Evolutionary conservation across 2,888 invertebrate species (phyloP).

Genomic region (Xylocampa areola): DNA sequence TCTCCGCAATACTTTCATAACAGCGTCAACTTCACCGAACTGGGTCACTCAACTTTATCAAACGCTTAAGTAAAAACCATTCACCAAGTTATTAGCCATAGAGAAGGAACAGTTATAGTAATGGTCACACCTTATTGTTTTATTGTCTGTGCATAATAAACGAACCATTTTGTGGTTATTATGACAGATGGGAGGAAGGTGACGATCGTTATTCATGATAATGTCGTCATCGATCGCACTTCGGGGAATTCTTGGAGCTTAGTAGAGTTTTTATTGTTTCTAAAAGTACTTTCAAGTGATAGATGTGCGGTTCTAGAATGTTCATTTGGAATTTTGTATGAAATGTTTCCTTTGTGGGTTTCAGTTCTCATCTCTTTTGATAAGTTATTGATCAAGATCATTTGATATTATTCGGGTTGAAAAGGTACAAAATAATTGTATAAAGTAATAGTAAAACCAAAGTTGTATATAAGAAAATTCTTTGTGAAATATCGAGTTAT

Average conservation of each 20-base stretch:
- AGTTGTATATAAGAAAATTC: too few relatives aligned
- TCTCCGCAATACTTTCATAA: conserved; percentile 26
- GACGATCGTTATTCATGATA: conserved; percentile 67
- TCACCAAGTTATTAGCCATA: conserved; percentile 35
- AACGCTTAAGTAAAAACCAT: conserved; percentile 44
- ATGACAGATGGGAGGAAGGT: conserved; percentile 66
- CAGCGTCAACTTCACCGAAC: conserved; percentile 21
- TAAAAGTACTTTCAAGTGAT: conserved; percentile 40
- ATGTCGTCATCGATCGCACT: conserved; percentile 63
- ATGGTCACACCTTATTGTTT: conserved; percentile 68
- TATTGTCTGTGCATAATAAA: conserved; percentile 73
- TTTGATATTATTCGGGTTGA: neutral
- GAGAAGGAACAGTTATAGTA: conserved; percentile 47
- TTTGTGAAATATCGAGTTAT: too few relatives aligned
- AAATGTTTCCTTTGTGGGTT: conserved; percentile 13
- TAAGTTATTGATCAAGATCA: neutral
- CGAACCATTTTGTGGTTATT: conserved; percentile 65
- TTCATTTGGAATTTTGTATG: conserved; percentile 27
- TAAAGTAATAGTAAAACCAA: too few relatives aligned
- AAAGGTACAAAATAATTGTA: too few relatives aligned
- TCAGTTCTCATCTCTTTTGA: neutral
- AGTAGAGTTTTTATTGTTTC: conserved; percentile 54
- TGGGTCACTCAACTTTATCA: conserved; percentile 43
- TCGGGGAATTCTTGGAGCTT: conserved; percentile 47
- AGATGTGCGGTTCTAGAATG: conserved; percentile 27